Percentiles rank a stretch among this genome's conserved stretches.
phyloP scores from a whole-genome alignment of 2,888 invertebrate species.

The Eumerus sabulonum region DNA sequence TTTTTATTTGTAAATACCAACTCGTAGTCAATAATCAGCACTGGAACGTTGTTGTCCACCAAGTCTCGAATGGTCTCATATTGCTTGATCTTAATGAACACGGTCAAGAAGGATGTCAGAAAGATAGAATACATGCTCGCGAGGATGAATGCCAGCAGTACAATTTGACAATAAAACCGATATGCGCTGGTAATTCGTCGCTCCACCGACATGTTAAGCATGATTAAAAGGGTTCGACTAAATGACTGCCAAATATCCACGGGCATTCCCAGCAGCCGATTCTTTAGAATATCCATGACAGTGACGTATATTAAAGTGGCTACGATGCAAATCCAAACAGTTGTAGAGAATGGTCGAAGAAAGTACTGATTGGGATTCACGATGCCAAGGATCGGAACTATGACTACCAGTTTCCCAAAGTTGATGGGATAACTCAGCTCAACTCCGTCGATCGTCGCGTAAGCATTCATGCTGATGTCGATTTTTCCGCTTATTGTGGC shows the following conservation, averaged over 20 bases:
- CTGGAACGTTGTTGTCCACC: constrained; percentile 26
- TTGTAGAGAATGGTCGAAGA: constrained; percentile 16
- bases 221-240: constrained; percentile 19
- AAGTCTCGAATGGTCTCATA: constrained; percentile 30
- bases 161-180: constrained; percentile 31
- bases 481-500: constrained; percentile 18
- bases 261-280: not conserved
- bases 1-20: not conserved
- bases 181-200: not conserved
- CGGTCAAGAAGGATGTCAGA: constrained; percentile 48
- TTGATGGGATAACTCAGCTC: constrained; percentile 33
- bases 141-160: constrained; percentile 31
- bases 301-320: constrained; percentile 13
- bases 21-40: constrained; percentile 18
- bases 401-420: not conserved
- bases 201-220: constrained; percentile 11
- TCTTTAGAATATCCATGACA: not conserved
- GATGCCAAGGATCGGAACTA: constrained; percentile 29
- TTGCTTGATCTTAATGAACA: constrained; percentile 32
- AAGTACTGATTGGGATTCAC: constrained; percentile 46
- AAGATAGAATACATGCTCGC: constrained; percentile 32
- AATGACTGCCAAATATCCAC: constrained; percentile 12
- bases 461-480: constrained; percentile 50
- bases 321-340: constrained; percentile 31
- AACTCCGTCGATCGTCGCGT: not conserved